phyloP scores from a whole-genome alignment of 2,888 invertebrate species.

The Dolichopus griseipennis region DNA sequence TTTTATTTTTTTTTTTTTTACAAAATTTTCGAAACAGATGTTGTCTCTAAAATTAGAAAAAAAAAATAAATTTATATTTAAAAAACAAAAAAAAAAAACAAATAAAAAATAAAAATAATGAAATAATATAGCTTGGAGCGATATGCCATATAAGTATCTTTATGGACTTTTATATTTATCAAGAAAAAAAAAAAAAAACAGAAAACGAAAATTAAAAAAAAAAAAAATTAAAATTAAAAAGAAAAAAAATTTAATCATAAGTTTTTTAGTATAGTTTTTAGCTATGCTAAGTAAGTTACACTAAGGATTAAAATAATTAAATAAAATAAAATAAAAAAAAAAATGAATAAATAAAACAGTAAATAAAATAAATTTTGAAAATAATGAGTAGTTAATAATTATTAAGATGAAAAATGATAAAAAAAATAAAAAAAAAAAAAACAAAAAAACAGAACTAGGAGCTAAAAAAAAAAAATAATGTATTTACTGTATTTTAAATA shows the following conservation, averaged over 20 bases:
- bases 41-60: background rate
- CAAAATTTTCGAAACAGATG: background rate
- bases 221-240: background rate
- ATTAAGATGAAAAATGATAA: background rate
- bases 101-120: background rate
- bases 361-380: background rate
- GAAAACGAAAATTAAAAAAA: background rate
- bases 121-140: background rate
- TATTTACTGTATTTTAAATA: slow-evolving; percentile 6
- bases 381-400: background rate
- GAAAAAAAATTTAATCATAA: background rate
- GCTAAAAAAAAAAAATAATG: slow-evolving; percentile 1
- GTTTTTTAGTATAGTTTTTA: slow-evolving; percentile 6
- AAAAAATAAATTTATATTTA: background rate
- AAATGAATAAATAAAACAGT: background rate
- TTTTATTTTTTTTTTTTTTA: no score
- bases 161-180: slow-evolving; percentile 6
- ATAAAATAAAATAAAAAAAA: no score
- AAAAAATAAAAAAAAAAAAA: background rate
- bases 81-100: background rate
- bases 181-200: background rate
- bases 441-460: slow-evolving; percentile 1
- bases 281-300: slow-evolving; percentile 1
- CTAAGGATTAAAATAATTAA: background rate
- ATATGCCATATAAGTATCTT: background rate